These are phyloP conservation scores for Ellobius talpinus DNA, from an alignment of 2,113 vertebrate genomes.

Conservation along the genomic window DNA sequence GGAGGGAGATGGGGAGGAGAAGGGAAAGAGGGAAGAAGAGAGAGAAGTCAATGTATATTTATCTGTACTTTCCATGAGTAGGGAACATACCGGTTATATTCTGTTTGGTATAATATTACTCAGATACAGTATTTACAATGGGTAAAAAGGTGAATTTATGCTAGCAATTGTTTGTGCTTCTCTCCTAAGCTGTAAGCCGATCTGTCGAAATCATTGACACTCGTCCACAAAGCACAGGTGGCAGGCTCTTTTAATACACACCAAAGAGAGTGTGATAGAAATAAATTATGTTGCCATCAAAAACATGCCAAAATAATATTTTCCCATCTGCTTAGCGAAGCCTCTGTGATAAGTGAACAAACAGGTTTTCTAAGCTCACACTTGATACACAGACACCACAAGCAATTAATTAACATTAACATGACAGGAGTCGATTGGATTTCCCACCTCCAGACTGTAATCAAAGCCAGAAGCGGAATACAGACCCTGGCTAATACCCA, in stretches of 20 bases:
- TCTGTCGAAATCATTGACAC: conserved; percentile 84
- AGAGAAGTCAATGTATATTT: neutral
- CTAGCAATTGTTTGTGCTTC: conserved; percentile 60
- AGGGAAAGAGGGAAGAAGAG: neutral
- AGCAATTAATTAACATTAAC: conserved; percentile 82
- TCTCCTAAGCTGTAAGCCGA: conserved; percentile 71
- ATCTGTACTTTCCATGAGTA: conserved; percentile 50
- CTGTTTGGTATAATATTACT: neutral
- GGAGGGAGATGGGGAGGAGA: fast-evolving
- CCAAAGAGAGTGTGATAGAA: conserved; percentile 87
- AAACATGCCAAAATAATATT: conserved; percentile 87
- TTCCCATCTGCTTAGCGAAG: conserved; percentile 86
- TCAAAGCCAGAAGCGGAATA: conserved; percentile 72
- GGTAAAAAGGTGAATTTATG: conserved; percentile 39
- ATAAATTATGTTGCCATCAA: conserved; percentile 86
- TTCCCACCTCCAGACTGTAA: conserved; percentile 70
- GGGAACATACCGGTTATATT: conserved; percentile 54
- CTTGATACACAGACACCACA: conserved; percentile 61
- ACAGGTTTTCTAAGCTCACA: conserved; percentile 76
- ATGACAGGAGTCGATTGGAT: conserved; percentile 65
- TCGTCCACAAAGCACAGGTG: conserved; percentile 90
- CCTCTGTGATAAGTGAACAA: conserved; percentile 83
- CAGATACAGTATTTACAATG: conserved; percentile 43
- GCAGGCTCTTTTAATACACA: conserved; percentile 80
- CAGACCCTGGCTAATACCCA: conserved; percentile 57